phyloP scores from a whole-genome alignment of 1,140 invertebrate species.

The Magallana gigas region DNA sequence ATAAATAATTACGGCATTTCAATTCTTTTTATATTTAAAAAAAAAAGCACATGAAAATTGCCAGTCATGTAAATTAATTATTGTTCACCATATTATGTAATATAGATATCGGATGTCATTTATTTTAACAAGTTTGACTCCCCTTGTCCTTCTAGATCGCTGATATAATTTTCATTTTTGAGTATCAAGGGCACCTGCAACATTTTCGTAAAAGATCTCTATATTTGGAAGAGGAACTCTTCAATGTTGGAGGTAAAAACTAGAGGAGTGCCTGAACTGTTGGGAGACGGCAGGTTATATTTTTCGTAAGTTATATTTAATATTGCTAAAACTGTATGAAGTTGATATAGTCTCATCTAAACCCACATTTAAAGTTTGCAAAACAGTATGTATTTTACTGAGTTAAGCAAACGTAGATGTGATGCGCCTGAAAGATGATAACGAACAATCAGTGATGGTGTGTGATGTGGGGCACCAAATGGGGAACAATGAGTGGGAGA shows the following conservation, averaged over 20 bases:
- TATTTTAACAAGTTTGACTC: no score
- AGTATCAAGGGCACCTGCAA: no score
- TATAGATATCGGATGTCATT: no score
- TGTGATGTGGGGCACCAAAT: background rate
- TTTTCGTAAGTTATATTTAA: conserved; percentile 9
- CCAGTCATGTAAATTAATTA: no score
- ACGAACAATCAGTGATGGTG: background rate
- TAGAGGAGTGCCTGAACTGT: background rate
- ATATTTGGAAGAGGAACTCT: conserved; percentile 22
- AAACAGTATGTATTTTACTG: background rate
- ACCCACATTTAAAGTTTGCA: background rate
- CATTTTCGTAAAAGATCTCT: background rate
- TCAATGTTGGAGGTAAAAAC: conserved; percentile 8
- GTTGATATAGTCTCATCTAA: background rate
- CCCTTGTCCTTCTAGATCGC: no score
- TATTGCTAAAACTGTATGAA: background rate
- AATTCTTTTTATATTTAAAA: no score
- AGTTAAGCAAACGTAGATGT: no score
- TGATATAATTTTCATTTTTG: no score
- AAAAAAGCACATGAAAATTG: no score
- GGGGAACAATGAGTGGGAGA: background rate
- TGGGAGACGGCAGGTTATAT: conserved; percentile 28
- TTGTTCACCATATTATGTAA: no score
- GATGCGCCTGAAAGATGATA: background rate
- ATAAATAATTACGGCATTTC: no score